Conservation (phyloP, 2,888 invertebrate genomes). For the Phalera bucephala region DNA sequence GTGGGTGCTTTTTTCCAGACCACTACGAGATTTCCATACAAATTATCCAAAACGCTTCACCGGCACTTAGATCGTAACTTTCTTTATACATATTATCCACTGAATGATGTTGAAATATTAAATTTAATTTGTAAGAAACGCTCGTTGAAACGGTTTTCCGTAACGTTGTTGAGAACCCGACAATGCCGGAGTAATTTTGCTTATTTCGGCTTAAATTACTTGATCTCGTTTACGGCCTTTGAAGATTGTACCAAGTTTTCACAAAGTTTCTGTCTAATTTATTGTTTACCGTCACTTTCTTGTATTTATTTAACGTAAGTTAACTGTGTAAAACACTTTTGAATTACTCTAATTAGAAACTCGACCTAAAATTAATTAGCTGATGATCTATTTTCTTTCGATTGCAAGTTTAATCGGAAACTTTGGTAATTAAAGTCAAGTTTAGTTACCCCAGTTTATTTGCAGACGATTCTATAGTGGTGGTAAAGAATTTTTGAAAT, state of each 20-base stretch:
- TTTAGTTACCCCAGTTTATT: not conserved
- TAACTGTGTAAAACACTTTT: constrained; percentile 54
- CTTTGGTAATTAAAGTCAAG: constrained; percentile 1
- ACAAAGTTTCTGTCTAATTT: constrained; percentile 76
- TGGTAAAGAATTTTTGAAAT: not conserved
- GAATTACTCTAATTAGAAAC: constrained; percentile 43
- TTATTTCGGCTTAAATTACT: constrained; percentile 78
- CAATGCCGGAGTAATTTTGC: constrained; percentile 73
- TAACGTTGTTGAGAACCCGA: constrained; percentile 62
- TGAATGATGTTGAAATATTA: constrained; percentile 50
- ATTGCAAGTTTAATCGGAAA: constrained; percentile 1
- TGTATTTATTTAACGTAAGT: constrained; percentile 62
- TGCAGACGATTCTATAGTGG: not conserved
- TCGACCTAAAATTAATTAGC: constrained; percentile 4
- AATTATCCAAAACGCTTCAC: constrained; percentile 46
- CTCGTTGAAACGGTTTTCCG: constrained; percentile 55
- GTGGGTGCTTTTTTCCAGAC: constrained; percentile 50
- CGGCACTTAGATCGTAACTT: constrained; percentile 35
- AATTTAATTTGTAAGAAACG: constrained; percentile 54
- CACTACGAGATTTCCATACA: constrained; percentile 59
- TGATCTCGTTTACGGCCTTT: constrained; percentile 78
- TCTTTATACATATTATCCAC: constrained; percentile 34
- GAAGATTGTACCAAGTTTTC: constrained; percentile 76
- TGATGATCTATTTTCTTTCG: constrained; percentile 4
- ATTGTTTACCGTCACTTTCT: constrained; percentile 74